These are phyloP conservation scores for Brachypterus glaber DNA, from an alignment of 2,888 invertebrate genomes.

Conservation along the genomic window DNA sequence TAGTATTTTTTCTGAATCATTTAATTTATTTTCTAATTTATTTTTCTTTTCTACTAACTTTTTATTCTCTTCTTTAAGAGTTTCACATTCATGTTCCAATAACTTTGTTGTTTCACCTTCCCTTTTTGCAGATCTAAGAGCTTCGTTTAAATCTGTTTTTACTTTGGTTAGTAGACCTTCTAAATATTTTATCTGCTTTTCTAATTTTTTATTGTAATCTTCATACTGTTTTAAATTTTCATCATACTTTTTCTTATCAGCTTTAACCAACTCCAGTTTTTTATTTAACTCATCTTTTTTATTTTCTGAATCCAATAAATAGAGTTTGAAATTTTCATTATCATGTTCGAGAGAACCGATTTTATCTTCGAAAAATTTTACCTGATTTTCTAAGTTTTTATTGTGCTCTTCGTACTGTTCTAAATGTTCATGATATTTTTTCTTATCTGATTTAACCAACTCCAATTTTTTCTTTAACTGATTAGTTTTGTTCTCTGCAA, in stretches of 20 bases:
- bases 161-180: too few species aligned
- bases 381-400: constrained; percentile 16
- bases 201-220: constrained; percentile 18
- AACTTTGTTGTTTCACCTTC: too few species aligned
- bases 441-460: constrained; percentile 14
- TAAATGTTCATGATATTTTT: constrained; percentile 13
- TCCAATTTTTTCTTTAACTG: constrained; percentile 21
- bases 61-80: constrained; percentile 11
- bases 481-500: too few species aligned
- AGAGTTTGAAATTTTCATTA: constrained; percentile 18
- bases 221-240: constrained; percentile 19
- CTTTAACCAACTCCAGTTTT: constrained; percentile 19
- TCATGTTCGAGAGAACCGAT: constrained; percentile 16
- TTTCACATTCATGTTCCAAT: too few species aligned
- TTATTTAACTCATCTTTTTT: constrained; percentile 20
- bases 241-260: constrained; percentile 21
- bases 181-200: too few species aligned
- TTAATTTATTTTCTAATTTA: constrained; percentile 11
- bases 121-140: too few species aligned
- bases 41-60: constrained; percentile 9
- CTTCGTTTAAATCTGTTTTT: too few species aligned
- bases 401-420: constrained; percentile 17
- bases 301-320: constrained; percentile 15
- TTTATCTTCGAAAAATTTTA: constrained; percentile 13
- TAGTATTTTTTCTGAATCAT: constrained; percentile 18